phyloP scores from a whole-genome alignment of 2,797 vertebrate genomes.

The Danio aesculapii region DNA sequence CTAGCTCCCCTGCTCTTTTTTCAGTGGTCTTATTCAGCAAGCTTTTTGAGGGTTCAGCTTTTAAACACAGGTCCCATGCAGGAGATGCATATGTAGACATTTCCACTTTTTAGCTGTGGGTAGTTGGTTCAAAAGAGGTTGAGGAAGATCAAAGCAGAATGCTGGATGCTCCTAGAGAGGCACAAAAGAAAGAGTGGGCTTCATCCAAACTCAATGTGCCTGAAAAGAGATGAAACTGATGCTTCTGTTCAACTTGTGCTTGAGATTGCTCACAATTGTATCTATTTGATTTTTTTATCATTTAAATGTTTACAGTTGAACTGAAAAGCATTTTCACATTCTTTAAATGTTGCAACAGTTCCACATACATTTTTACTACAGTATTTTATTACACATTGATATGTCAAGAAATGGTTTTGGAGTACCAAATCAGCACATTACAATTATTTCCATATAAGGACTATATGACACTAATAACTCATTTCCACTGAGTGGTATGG shows the following conservation, averaged over 20 bases:
- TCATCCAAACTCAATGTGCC: constrained; percentile 21
- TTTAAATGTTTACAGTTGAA: too few species aligned
- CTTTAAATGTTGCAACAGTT: too few species aligned
- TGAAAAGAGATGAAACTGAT: constrained; percentile 13
- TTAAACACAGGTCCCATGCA: constrained; percentile 16
- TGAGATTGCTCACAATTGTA: not conserved
- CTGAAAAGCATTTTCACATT: too few species aligned
- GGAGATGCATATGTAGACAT: constrained; percentile 17
- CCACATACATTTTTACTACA: too few species aligned
- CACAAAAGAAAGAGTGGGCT: constrained; percentile 7
- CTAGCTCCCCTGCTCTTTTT: constrained; percentile 26
- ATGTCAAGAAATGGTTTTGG: not conserved
- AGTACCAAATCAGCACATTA: not conserved
- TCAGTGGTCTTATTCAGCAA: constrained; percentile 28
- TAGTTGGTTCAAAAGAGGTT: constrained; percentile 35
- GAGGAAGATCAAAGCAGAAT: constrained; percentile 41
- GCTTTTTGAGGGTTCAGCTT: constrained; percentile 10
- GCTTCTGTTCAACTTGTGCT: constrained; percentile 7
- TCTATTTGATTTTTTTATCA: too few species aligned
- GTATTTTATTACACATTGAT: not conserved
- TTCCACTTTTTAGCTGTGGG: constrained; percentile 4
- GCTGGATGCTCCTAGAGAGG: constrained; percentile 33
- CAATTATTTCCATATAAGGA: not conserved
- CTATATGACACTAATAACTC: too few species aligned
- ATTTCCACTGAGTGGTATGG: too few species aligned